Evolutionary conservation across 2,797 vertebrate species (phyloP).

Genomic region (Stomatorhinus walkeri): DNA sequence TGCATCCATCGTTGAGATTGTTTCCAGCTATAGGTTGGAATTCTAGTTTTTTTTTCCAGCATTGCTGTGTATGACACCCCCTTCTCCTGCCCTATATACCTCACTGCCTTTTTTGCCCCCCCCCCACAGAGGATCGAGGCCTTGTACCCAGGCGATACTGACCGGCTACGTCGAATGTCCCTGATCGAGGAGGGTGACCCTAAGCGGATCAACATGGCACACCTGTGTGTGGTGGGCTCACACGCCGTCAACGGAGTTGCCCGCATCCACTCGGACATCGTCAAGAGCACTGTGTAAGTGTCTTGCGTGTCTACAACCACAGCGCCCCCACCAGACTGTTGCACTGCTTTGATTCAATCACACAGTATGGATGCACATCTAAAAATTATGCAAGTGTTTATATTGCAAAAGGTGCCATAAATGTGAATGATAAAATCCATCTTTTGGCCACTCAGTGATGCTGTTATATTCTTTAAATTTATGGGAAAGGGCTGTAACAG

Average conservation of each 20-base stretch:
- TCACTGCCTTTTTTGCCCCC: neutral
- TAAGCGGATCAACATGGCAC: constrained; percentile 78
- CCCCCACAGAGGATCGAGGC: constrained; percentile 55
- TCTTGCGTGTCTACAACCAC: neutral
- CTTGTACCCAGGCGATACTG: constrained; percentile 64
- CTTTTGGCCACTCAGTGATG: neutral
- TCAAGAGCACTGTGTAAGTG: constrained; percentile 73
- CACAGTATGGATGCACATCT: neutral
- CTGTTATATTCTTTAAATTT: neutral
- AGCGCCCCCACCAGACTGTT: neutral
- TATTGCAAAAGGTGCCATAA: neutral
- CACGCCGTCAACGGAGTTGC: constrained; percentile 72
- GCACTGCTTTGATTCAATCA: neutral
- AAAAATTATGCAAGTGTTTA: neutral
- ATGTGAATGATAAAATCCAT: neutral
- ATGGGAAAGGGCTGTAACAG: neutral
- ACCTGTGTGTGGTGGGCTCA: constrained; percentile 75
- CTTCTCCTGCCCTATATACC: neutral
- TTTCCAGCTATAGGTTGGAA: neutral
- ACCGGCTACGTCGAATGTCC: constrained; percentile 69
- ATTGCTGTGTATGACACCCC: neutral
- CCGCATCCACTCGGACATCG: constrained; percentile 71
- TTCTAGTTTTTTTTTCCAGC: neutral
- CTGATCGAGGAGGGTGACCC: constrained; percentile 74
- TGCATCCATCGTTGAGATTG: neutral